Percentiles rank a stretch among this genome's conserved stretches.
Conservation (phyloP, 2,888 invertebrate genomes). For the Bellardia pandia region DNA sequence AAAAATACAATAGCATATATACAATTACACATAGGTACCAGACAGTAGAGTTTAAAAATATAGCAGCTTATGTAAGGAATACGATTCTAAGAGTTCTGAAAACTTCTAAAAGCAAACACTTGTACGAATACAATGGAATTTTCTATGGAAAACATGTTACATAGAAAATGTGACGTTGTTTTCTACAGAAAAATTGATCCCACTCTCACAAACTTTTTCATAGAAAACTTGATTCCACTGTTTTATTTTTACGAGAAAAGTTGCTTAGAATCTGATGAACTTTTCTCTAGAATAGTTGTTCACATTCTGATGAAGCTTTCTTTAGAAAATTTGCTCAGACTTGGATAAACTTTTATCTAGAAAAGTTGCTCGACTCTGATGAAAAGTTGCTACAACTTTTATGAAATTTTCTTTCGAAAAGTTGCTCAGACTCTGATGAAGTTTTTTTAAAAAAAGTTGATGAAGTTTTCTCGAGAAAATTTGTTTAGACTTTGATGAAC, state of each 20-base stretch:
- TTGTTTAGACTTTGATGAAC: not conserved
- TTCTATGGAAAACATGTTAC: not conserved
- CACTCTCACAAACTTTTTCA: not conserved
- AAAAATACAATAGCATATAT: slow-evolving; percentile 55
- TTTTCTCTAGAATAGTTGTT: not conserved
- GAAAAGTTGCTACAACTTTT: no score
- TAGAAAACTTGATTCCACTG: not conserved
- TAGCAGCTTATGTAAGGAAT: not conserved
- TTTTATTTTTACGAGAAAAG: not conserved
- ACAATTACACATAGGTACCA: slow-evolving; percentile 53
- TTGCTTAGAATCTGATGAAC: not conserved
- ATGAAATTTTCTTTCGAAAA: not conserved
- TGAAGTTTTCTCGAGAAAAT: not conserved
- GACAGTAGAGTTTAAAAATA: slow-evolving; percentile 35
- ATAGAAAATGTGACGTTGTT: not conserved
- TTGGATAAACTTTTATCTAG: not conserved
- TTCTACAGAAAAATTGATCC: not conserved
- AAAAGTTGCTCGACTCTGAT: not conserved
- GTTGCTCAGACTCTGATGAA: not conserved
- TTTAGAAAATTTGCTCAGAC: not conserved
- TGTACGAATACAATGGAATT: not conserved
- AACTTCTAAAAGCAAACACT: not conserved
- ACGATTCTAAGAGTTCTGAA: no score
- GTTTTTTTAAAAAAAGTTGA: not conserved
- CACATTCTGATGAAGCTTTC: not conserved